Evolutionary conservation across 2,888 invertebrate species (phyloP), one percentile per base, ranked within the genome.

Genomic region (Chalcosyrphus nemorum): DNA sequence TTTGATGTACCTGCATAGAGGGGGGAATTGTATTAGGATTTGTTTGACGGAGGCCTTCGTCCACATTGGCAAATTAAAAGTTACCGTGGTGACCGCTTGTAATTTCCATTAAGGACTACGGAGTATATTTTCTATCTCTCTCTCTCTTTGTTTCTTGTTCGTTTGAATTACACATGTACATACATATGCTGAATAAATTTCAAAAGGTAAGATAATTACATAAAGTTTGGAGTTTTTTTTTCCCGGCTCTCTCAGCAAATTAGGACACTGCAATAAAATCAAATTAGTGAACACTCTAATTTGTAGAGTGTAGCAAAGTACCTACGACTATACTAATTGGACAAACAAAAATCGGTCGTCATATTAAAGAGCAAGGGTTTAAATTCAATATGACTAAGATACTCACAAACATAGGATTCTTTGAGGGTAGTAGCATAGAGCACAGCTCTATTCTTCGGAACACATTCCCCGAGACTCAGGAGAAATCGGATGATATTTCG

Each of bases 231-330:
- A 43, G 29, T 41, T 24, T 27, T 32, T 13, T 59, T 59, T 4
- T 27, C 13, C 27, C 13, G 11, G 32, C 7, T 59, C 7, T 27
- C 13, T 43, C 13, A 17, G 32, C 7, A 47, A 57, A 52, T 38
- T 50, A 38, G 35, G 35, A 38, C 21, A 35, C 35, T 47, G 63
- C 47, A 63, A 87, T 87, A 87, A 86, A 87, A 86, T 85, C 86
- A 87, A 87, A 87, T 85, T 87, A 87, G 86, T 86, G 82, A 86
- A 61, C 82, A 84, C 70, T 78, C 72, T 19, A 4, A 45, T 45
- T 45, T 19, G 19, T 3, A 45, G 45, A 17, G 2, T 32, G 9
- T 17, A 45, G 13, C n/a, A 38, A 3, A n/a, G n/a, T 50, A 24
- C n/a, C n/a, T n/a, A n/a, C n/a, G n/a, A n/a, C n/a, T n/a, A n/a